Conservation (phyloP, 2,797 vertebrate genomes). For the Cheirogaleus major region DNA sequence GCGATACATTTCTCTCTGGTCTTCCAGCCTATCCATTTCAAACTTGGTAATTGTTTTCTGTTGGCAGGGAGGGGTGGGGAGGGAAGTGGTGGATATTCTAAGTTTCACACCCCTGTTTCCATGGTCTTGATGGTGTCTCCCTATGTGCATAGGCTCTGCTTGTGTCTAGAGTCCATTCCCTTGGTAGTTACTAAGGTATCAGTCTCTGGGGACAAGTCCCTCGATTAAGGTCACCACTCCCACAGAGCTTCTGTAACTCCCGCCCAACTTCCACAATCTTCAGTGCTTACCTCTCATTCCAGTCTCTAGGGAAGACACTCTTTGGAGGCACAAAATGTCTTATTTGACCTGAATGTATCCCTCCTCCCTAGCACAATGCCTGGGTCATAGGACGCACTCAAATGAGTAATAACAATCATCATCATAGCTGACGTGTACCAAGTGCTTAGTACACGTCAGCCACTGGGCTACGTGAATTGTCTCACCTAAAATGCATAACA, state of each 20-base stretch:
- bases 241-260: not conserved
- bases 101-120: not conserved
- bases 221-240: not conserved
- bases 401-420: not conserved
- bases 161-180: not conserved
- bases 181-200: not conserved
- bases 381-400: not conserved
- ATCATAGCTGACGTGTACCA: not conserved
- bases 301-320: not conserved
- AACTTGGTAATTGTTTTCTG: not conserved
- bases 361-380: not conserved
- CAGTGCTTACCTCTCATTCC: not conserved
- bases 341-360: not conserved
- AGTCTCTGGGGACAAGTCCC: not conserved
- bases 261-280: not conserved
- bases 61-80: accelerated
- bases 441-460: not conserved
- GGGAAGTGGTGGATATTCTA: no score
- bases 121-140: not conserved
- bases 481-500: not conserved
- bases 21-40: not conserved
- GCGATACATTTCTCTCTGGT: not conserved
- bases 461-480: not conserved
- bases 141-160: not conserved
- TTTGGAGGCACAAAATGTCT: not conserved